Conservation (phyloP, 2,888 invertebrate species). For the Apotomis betuletana region DNA sequence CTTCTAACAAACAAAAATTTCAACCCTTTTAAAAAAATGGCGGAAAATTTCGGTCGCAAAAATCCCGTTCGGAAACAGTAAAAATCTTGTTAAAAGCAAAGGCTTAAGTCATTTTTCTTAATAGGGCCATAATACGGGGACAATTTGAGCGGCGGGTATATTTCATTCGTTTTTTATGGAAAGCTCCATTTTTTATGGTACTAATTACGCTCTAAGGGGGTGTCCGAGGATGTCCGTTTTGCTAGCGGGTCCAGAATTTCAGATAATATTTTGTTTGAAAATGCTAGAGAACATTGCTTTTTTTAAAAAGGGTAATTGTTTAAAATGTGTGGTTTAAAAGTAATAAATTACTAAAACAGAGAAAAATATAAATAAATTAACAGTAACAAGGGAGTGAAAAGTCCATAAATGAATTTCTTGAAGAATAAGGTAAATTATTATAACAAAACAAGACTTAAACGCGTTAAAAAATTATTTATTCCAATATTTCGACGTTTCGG, state of each 20-base stretch:
- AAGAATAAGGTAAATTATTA: too few relatives aligned
- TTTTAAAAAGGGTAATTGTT: too few relatives aligned
- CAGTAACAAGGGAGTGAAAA: too few relatives aligned
- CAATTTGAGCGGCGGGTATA: slow-evolving; percentile 71
- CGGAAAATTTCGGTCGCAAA: slow-evolving; percentile 5
- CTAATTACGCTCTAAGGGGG: slow-evolving; percentile 66
- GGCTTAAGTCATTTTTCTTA: slow-evolving; percentile 64
- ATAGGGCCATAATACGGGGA: slow-evolving; percentile 65
- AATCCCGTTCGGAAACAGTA: slow-evolving; percentile 40
- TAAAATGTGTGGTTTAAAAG: too few relatives aligned
- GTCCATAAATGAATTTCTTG: too few relatives aligned
- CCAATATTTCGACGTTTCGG: too few relatives aligned
- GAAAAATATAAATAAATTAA: too few relatives aligned
- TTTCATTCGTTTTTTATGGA: slow-evolving; percentile 67
- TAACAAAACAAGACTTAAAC: too few relatives aligned
- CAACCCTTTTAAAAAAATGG: background rate
- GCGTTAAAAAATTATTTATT: too few relatives aligned
- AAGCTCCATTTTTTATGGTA: slow-evolving; percentile 71
- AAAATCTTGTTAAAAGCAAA: slow-evolving; percentile 51
- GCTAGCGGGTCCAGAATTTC: slow-evolving; percentile 36
- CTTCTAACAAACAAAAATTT: too few relatives aligned
- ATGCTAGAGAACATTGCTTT: too few relatives aligned
- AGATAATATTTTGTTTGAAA: background rate
- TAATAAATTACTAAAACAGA: too few relatives aligned
- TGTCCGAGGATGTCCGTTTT: slow-evolving; percentile 49